Base-by-base conservation (phyloP, 1,140 invertebrate species). In the Eumaeus atala region DNA sequence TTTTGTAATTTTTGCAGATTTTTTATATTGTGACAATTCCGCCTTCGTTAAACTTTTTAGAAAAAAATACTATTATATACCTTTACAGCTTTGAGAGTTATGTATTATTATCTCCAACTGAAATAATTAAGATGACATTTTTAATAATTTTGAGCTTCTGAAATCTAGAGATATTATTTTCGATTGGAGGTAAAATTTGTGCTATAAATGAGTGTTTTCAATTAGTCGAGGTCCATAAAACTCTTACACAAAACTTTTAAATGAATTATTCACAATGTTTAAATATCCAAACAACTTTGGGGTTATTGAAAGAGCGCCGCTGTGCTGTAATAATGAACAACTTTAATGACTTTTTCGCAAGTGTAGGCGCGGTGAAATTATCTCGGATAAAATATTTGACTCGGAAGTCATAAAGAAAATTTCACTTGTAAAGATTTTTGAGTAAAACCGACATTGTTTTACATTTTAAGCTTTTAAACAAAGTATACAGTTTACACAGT, bases 381-480 rank as follows among this genome's bases (percentile, higher is more conserved):
- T 66, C 42, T 56, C 21, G 55, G 56, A 59, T 67, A 67, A 67
- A 67, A 59, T 67, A 67, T 67, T 64, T 36, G 54, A 55, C 51
- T 64, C 65, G 65, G 65, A 67, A 67, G 59, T 59, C 61, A 64
- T 67, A 67, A 67, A 64, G 56, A 63, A 59, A 61, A 61, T 67
- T 67, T 64, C 49, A 58, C 53, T 59, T 63, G 63, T 63, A 54
- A 54, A 61, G 58, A 56, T 61, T 60, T 66, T 63, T 54, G 57
- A 63, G 61, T 64, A 53, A 64, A 64, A 49, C 34, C 59, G 51
- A 47, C 59, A 67, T 67, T 67, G 57, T 65, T 65, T 56, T 44
- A 44, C 40, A 49, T 49, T 49, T 49, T 49, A 34, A 49, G 34
- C 34, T 21, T 49, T 57, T 59, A 59, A 52, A 52, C 40, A 44